phyloP scores from a whole-genome alignment of 2,113 vertebrate genomes.

The Astur gentilis region DNA sequence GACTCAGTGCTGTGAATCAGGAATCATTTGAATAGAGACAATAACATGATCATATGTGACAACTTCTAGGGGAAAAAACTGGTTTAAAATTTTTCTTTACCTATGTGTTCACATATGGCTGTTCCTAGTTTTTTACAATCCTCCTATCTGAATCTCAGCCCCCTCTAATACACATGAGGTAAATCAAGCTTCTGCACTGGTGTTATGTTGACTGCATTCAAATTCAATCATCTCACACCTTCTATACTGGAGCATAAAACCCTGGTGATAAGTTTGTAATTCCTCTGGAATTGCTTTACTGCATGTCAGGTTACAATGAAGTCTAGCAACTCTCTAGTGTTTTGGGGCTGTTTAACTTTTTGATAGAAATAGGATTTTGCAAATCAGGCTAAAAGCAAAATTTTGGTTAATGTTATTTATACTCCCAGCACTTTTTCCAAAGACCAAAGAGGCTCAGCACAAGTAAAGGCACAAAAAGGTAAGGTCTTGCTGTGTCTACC shows the following conservation, averaged over 20 bases:
- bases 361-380: neutral
- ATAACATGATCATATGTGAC: neutral
- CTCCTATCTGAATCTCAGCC: neutral
- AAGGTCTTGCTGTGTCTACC: neutral
- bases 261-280: neutral
- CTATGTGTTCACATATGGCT: neutral
- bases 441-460: neutral
- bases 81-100: neutral
- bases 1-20: neutral
- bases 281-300: neutral
- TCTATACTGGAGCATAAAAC: neutral
- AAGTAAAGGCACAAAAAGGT: neutral
- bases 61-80: neutral
- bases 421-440: neutral
- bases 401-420: neutral
- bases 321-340: neutral
- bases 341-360: neutral
- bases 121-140: neutral
- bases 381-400: neutral
- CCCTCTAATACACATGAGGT: neutral
- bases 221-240: neutral
- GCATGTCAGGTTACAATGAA: neutral
- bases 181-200: neutral
- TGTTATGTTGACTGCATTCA: neutral
- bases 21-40: neutral